Base-by-base conservation (phyloP, 2,113 vertebrate genomes). In the Lophura nycthemera region DNA sequence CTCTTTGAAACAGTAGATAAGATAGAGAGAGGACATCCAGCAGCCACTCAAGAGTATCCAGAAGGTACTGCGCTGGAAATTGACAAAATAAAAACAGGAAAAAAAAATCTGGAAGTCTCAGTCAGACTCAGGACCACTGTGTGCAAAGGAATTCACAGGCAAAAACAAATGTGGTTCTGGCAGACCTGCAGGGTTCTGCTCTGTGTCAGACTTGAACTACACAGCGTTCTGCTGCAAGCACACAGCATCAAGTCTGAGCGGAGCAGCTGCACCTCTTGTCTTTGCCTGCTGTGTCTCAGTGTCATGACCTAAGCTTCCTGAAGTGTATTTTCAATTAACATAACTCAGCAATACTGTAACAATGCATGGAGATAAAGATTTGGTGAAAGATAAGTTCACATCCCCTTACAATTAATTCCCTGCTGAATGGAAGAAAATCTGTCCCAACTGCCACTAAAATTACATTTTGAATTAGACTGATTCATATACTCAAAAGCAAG, bases 1-100 rank as follows among this genome's bases (percentile, higher is more conserved):
- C 73, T 98, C 97, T 94, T 96, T 96, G 84, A 97, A 83, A 25
- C 76, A 97, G 83, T 96, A 97, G 57, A 98, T 65, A 47, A 97
- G 60, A 93, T 98, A 98, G 25, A 97, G 94, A 24, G 98, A 97
- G 73, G 94, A 91, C 94, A 98, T 97, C 92, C 96, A 98, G 95
- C 96, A 97, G 82, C 96, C 97, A 88, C 95, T 74, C 97, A 98
- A 97, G 96, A 98, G 94, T 91, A 98, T 97, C 97, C 97, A 93
- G 96, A 98, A 98, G 64, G 98, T 98, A 92, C 97, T 98, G 91
- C 93, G 95, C 98, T 98, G 86, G 57, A 88, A 94, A 69, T n/a
- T 36, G 4, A 69, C 83, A 40, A 78, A 88, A 88, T 61, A 78
- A 52, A 59, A 11, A 20, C 16, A 11, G 34, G 22, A 29, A 30